phyloP scores from a whole-genome alignment of 1,140 invertebrate genomes.

The Musca domestica region DNA sequence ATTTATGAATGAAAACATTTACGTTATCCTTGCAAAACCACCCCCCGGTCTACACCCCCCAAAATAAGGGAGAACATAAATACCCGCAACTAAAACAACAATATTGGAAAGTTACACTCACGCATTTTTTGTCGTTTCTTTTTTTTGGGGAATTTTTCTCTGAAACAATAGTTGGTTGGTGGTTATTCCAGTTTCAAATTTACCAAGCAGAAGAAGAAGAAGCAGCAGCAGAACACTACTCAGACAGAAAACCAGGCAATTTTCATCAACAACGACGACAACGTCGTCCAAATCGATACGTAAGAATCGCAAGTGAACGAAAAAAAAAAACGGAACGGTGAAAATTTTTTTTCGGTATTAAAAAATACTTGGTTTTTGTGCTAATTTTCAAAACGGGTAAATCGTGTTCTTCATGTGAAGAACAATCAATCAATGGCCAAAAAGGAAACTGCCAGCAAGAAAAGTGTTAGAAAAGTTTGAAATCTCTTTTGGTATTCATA shows the following conservation, averaged over 20 bases:
- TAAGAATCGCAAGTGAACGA: slow-evolving; percentile 32
- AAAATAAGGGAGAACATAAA: not conserved
- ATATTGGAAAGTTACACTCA: slow-evolving; percentile 22
- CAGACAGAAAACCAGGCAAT: slow-evolving; percentile 12
- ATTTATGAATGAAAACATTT: slow-evolving; percentile 22
- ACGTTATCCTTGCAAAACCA: not conserved
- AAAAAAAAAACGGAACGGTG: not conserved
- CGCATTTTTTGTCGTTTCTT: slow-evolving; percentile 5
- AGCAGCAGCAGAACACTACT: slow-evolving; percentile 18
- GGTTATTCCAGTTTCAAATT: not conserved
- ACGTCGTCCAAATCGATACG: slow-evolving; percentile 52
- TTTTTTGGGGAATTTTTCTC: not conserved
- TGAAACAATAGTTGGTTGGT: not conserved
- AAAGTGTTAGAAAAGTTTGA: slow-evolving; percentile 43
- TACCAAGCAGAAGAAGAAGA: not conserved
- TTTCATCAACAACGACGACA: slow-evolving; percentile 34
- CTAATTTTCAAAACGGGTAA: slow-evolving; percentile 24
- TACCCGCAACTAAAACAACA: not conserved
- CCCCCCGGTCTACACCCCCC: not conserved
- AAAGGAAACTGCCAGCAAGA: slow-evolving; percentile 39
- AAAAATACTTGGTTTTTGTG: slow-evolving; percentile 4
- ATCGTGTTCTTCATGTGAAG: slow-evolving; percentile 14
- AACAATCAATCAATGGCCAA: slow-evolving; percentile 21
- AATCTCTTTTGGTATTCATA: not conserved
- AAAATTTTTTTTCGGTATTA: slow-evolving; percentile 2